Evolutionary conservation across 2,888 invertebrate species (phyloP).

Genomic region (Heteromyza rotundicornis): DNA sequence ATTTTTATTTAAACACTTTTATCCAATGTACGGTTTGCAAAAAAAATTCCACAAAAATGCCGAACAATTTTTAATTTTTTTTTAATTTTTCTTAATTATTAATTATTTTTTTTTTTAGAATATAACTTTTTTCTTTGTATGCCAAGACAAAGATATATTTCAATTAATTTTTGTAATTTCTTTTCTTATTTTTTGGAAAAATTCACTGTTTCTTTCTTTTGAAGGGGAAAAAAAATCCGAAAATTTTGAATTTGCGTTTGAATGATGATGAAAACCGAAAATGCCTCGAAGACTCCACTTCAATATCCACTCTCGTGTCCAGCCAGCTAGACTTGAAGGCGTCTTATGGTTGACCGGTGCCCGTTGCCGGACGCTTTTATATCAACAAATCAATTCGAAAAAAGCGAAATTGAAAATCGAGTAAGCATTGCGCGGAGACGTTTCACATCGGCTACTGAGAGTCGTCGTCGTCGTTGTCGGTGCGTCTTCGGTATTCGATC

Average conservation of each 20-base stretch:
- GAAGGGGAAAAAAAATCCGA: too few species aligned
- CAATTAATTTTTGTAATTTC: constrained; percentile 18
- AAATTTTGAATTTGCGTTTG: constrained; percentile 30
- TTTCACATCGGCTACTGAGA: not conserved
- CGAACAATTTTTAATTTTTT: not conserved
- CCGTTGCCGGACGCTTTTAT: constrained; percentile 58
- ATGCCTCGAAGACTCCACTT: constrained; percentile 49
- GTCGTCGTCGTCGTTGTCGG: too few species aligned
- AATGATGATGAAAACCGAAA: constrained; percentile 35
- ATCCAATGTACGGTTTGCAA: too few species aligned
- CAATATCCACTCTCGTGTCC: constrained; percentile 59
- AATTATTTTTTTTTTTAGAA: constrained; percentile 23
- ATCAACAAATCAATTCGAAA: constrained; percentile 31
- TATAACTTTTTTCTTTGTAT: constrained; percentile 44
- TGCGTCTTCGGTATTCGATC: not conserved
- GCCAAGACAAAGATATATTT: constrained; percentile 43
- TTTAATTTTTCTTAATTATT: constrained; percentile 10
- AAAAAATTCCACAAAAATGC: not conserved
- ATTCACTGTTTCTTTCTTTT: constrained; percentile 1
- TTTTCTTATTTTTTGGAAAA: not conserved
- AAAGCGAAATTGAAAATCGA: not conserved
- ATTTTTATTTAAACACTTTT: constrained; percentile 10
- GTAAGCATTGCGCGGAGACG: not conserved
- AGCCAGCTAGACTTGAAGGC: constrained; percentile 63
- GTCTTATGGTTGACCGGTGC: constrained; percentile 61